Evolutionary conservation across 2,797 vertebrate genomes (phyloP).

Genomic region (Notolepis coatsorum): DNA sequence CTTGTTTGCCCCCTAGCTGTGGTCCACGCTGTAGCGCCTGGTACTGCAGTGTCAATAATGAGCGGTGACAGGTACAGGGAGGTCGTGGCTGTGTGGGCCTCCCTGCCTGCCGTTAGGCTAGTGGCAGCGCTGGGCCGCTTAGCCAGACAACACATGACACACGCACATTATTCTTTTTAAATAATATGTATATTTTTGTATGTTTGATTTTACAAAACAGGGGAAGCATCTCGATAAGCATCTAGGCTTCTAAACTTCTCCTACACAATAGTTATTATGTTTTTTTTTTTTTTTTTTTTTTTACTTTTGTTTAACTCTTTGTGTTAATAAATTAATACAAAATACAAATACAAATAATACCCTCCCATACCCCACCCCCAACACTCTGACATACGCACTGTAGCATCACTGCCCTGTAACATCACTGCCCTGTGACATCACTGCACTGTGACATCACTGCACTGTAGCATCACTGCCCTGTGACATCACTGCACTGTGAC

Average conservation of each 20-base stretch:
- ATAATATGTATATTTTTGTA: too few relatives aligned
- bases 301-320: background rate
- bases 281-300: too few relatives aligned
- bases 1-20: constrained; percentile 71
- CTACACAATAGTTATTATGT: too few relatives aligned
- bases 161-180: constrained; percentile 11
- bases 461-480: too few relatives aligned
- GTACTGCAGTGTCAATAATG: constrained; percentile 88
- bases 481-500: too few relatives aligned
- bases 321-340: too few relatives aligned
- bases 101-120: constrained; percentile 72
- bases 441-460: background rate
- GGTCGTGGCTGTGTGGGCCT: constrained; percentile 48
- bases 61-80: constrained; percentile 86
- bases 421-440: background rate
- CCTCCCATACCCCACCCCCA: too few relatives aligned
- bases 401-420: background rate
- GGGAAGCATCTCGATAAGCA: too few relatives aligned
- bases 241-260: too few relatives aligned
- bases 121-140: constrained; percentile 52
- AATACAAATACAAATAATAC: background rate
- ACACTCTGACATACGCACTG: background rate
- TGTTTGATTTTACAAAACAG: too few relatives aligned
- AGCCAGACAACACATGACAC: constrained; percentile 51
- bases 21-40: constrained; percentile 75